Conservation (phyloP, 1,140 invertebrate species). For the Ruditapes philippinarum region DNA sequence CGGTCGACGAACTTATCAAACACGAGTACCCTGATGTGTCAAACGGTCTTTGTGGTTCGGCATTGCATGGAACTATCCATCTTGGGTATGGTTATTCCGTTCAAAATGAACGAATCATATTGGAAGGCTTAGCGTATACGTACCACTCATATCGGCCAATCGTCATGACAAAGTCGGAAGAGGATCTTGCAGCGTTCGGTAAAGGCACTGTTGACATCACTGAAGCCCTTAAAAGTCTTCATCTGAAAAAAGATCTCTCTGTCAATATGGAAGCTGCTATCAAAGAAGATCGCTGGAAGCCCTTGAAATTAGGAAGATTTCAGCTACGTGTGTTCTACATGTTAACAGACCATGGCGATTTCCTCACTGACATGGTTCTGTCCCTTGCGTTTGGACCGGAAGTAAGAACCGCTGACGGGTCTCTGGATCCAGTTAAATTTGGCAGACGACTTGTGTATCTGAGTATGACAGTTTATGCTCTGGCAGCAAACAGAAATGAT, state of each 20-base stretch:
- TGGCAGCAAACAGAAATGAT: slow-evolving; percentile 21
- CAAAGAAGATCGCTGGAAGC: slow-evolving; percentile 28
- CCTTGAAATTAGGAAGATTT: slow-evolving; percentile 43
- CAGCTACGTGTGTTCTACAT: slow-evolving; percentile 23
- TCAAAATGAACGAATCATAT: background rate
- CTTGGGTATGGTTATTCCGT: slow-evolving; percentile 44
- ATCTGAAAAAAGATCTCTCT: background rate
- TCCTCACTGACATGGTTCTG: slow-evolving; percentile 7
- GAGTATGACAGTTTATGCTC: background rate
- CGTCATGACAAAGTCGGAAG: background rate
- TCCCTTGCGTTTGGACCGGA: background rate
- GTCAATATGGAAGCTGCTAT: background rate
- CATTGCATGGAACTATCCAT: slow-evolving; percentile 56
- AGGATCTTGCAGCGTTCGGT: slow-evolving; percentile 16
- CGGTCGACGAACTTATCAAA: slow-evolving; percentile 33
- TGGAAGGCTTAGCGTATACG: slow-evolving; percentile 50
- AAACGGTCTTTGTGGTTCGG: slow-evolving; percentile 38
- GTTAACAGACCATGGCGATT: background rate
- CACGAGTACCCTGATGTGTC: slow-evolving; percentile 48
- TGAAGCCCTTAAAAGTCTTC: background rate
- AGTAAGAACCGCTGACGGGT: background rate
- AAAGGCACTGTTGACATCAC: background rate
- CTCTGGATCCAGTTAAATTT: background rate
- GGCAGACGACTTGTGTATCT: slow-evolving; percentile 12
- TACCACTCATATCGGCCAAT: slow-evolving; percentile 48